Evolutionary conservation across 2,113 vertebrate genomes (phyloP).

Genomic region (Grammomys surdaster): DNA sequence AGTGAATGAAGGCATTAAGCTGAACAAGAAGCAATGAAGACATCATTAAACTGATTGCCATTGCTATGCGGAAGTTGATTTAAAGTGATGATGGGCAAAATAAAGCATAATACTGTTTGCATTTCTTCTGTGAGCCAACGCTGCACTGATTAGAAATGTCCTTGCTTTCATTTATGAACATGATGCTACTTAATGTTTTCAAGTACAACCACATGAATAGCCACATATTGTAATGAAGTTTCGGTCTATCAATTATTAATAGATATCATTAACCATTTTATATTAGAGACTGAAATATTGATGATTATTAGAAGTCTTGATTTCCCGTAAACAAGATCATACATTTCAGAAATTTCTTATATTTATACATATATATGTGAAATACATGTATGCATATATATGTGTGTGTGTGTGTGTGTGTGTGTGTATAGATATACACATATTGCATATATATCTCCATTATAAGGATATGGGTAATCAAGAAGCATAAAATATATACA

Average conservation of each 20-base stretch:
- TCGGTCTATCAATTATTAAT: neutral
- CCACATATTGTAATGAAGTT: neutral
- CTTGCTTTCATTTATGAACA: neutral
- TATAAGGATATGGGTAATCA: neutral
- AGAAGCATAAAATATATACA: constrained; percentile 72
- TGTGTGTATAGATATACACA: too few species aligned
- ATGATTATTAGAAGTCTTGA: neutral
- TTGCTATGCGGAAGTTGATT: neutral
- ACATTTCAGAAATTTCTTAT: neutral
- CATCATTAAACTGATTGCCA: neutral
- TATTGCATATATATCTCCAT: too few species aligned
- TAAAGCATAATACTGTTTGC: neutral
- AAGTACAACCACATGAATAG: neutral
- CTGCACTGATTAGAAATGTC: neutral
- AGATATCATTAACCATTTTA: neutral
- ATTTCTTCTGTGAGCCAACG: neutral
- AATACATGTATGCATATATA: neutral
- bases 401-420: too few species aligned
- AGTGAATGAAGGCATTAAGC: neutral
- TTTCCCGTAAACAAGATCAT: neutral
- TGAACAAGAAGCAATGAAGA: neutral
- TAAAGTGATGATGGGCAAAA: neutral
- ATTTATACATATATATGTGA: too few species aligned
- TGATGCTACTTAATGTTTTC: neutral
- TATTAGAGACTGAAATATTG: neutral